Conservation (phyloP, 1,140 invertebrate species). For the Gryllus bimaculatus region DNA sequence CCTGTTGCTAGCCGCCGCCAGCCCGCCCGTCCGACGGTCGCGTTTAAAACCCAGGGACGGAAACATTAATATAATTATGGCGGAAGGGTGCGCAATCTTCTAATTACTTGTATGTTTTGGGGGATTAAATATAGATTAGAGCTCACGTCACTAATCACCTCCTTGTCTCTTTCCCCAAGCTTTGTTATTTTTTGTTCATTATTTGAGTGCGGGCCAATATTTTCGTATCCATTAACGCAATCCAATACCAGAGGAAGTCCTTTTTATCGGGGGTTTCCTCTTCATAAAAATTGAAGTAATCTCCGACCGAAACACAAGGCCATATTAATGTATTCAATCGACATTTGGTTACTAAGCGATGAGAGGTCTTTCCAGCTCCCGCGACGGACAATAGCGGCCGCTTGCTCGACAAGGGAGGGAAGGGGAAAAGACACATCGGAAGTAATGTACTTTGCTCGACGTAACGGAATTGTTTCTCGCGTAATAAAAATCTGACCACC, state of each 20-base stretch:
- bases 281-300: conserved; percentile 6
- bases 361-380: background rate
- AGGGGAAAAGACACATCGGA: background rate
- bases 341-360: background rate
- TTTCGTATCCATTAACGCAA: background rate
- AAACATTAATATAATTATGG: conserved; percentile 6
- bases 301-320: conserved; percentile 2
- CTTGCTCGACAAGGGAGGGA: background rate
- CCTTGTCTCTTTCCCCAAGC: background rate
- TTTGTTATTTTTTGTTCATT: conserved; percentile 1
- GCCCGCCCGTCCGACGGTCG: no score
- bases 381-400: background rate
- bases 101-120: background rate
- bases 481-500: background rate
- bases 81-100: background rate
- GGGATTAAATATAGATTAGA: conserved; percentile 5
- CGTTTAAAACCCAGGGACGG: background rate
- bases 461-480: background rate
- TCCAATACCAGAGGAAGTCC: background rate
- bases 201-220: conserved; percentile 3
- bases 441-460: background rate
- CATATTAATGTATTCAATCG: background rate
- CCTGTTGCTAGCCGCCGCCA: background rate
- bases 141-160: background rate
- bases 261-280: background rate